Evolutionary conservation across 2,888 invertebrate genomes (phyloP).

Genomic region (Chrysolina haemoptera): DNA sequence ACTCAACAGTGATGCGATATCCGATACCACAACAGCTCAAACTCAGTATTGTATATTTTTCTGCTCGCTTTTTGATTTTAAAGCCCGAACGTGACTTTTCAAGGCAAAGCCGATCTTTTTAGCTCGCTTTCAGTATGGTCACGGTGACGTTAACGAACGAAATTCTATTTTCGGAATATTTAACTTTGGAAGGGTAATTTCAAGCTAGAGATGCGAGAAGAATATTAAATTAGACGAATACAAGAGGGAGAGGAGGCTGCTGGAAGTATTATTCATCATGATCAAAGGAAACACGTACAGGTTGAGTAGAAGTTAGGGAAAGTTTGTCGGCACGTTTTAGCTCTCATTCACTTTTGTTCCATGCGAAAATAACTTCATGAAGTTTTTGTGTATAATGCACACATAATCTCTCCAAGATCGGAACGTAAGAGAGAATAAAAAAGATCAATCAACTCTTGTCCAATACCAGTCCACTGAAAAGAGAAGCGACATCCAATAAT

Average conservation of each 20-base stretch:
- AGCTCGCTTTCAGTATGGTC: not conserved
- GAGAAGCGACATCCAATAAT: too few relatives aligned
- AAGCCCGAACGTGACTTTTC: not conserved
- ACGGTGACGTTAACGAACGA: conserved; percentile 1
- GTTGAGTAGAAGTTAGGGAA: not conserved
- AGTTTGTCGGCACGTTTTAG: not conserved
- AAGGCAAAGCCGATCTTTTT: not conserved
- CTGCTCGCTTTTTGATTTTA: not conserved
- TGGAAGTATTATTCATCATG: conserved; percentile 6
- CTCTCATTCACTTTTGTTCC: not conserved
- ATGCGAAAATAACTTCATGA: not conserved
- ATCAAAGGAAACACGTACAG: conserved; percentile 9
- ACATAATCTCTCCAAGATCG: too few relatives aligned
- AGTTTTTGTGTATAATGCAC: too few relatives aligned
- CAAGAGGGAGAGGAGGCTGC: not conserved
- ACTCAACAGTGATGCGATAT: not conserved
- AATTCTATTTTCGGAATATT: conserved; percentile 9
- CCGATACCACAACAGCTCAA: not conserved
- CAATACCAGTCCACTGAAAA: too few relatives aligned
- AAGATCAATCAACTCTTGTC: too few relatives aligned
- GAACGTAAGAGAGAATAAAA: too few relatives aligned
- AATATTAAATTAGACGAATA: conserved; percentile 14
- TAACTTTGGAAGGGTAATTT: conserved; percentile 7
- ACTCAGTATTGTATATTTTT: not conserved
- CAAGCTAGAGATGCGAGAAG: not conserved